Conservation (phyloP, 2,797 vertebrate species). For the Nyctibius grandis region DNA sequence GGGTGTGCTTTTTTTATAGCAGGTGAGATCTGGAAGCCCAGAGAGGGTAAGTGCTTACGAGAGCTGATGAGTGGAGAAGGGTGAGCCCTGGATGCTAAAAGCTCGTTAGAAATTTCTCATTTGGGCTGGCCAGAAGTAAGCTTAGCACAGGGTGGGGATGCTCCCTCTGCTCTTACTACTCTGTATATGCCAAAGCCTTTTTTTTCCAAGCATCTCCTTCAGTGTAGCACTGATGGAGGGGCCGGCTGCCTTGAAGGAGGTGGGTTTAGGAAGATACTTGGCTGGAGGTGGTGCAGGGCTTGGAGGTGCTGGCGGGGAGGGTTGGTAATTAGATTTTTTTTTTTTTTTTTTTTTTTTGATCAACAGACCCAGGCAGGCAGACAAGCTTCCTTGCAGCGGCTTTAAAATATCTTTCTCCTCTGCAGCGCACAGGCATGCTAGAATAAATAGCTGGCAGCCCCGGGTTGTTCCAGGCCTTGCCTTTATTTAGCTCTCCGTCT, state of each 20-base stretch:
- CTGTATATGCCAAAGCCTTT: background rate
- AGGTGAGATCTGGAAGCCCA: background rate
- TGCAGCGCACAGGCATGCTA: background rate
- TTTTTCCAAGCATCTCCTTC: background rate
- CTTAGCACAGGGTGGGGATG: background rate
- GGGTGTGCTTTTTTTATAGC: background rate
- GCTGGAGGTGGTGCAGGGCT: background rate
- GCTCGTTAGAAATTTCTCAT: background rate
- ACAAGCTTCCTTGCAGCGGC: background rate
- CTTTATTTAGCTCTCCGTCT: constrained; percentile 45
- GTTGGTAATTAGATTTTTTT: background rate
- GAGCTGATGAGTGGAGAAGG: background rate
- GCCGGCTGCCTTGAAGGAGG: background rate
- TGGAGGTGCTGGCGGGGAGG: fast-evolving
- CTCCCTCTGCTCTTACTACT: background rate
- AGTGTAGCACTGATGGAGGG: background rate
- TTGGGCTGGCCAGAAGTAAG: background rate
- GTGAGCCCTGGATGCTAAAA: background rate
- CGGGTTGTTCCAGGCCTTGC: constrained; percentile 3
- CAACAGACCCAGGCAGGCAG: background rate
- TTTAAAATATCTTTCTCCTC: background rate
- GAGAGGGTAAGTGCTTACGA: background rate
- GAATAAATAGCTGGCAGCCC: constrained; percentile 50
- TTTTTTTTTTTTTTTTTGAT: too few species aligned
- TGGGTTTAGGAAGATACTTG: background rate